Conservation (phyloP, 2,113 vertebrate species). For the Campylomormyrus tamandua region DNA sequence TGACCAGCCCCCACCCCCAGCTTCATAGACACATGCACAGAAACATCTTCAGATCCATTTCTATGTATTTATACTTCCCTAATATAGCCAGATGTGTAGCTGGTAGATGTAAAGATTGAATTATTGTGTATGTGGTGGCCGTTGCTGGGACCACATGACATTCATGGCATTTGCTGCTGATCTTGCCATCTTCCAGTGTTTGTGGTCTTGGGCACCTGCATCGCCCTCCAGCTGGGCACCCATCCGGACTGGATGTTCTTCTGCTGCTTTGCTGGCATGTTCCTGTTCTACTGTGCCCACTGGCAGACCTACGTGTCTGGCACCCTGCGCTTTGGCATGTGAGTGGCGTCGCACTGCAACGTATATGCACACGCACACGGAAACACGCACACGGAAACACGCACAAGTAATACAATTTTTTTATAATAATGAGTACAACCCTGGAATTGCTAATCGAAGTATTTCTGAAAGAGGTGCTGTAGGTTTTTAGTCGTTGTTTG, state of each 20-base stretch:
- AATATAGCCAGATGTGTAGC: neutral
- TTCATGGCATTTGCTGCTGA: neutral
- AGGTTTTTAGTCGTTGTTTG: too few species aligned
- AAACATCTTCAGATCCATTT: neutral
- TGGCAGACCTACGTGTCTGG: conserved; percentile 99
- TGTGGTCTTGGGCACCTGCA: conserved; percentile 92
- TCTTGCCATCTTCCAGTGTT: conserved; percentile 71
- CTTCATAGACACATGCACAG: neutral
- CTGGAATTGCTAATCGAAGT: too few species aligned
- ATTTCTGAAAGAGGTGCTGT: too few species aligned
- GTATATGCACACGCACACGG: neutral
- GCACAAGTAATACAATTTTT: too few species aligned
- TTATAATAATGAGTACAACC: too few species aligned
- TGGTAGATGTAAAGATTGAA: neutral
- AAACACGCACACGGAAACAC: neutral
- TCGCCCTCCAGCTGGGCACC: conserved; percentile 92
- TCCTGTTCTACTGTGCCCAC: conserved; percentile 98
- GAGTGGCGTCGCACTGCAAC: conserved; percentile 46
- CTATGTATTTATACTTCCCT: neutral
- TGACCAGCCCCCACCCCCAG: neutral
- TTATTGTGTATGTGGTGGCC: neutral
- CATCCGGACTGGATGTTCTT: conserved; percentile 99
- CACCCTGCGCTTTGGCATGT: conserved; percentile 93
- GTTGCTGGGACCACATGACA: neutral
- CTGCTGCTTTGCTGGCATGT: conserved; percentile 96